These are phyloP conservation scores for Macroramphosus scolopax DNA, from an alignment of 2,797 vertebrate species.

Conservation along the genomic window DNA sequence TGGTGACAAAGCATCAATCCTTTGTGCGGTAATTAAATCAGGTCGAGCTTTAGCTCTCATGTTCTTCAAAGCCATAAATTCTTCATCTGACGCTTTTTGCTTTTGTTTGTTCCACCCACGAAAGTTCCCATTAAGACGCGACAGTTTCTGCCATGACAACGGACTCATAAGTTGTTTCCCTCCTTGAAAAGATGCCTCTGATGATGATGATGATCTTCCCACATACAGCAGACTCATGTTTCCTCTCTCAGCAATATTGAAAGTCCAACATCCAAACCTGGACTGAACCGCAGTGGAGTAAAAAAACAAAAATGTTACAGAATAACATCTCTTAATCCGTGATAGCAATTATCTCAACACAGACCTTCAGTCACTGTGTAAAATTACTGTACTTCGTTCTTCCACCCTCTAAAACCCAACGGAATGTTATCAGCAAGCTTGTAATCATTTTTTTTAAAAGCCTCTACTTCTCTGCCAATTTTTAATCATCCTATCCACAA, in stretches of 20 bases:
- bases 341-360: slow-evolving; percentile 15
- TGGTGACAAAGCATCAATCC: slow-evolving; percentile 4
- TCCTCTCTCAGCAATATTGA: slow-evolving; percentile 13
- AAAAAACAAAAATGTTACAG: slow-evolving; percentile 1
- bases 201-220: slow-evolving; percentile 29
- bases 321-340: slow-evolving; percentile 37
- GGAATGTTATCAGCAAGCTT: slow-evolving; percentile 20
- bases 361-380: slow-evolving; percentile 5
- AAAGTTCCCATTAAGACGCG: slow-evolving; percentile 11
- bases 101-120: slow-evolving; percentile 8
- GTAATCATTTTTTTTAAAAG: slow-evolving; percentile 18
- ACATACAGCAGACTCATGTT: slow-evolving; percentile 15
- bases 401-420: background rate
- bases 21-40: slow-evolving; percentile 33
- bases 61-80: slow-evolving; percentile 5
- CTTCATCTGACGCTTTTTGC: slow-evolving; percentile 7
- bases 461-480: slow-evolving; percentile 7
- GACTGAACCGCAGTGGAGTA: slow-evolving; percentile 11
- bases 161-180: slow-evolving; percentile 14
- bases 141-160: slow-evolving; percentile 1
- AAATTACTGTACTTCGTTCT: background rate
- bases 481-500: slow-evolving; percentile 29
- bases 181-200: slow-evolving; percentile 3
- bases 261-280: slow-evolving; percentile 11
- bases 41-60: slow-evolving; percentile 13